phyloP scores from a whole-genome alignment of 1,140 invertebrate genomes.

The Dendroctonus ponderosae region DNA sequence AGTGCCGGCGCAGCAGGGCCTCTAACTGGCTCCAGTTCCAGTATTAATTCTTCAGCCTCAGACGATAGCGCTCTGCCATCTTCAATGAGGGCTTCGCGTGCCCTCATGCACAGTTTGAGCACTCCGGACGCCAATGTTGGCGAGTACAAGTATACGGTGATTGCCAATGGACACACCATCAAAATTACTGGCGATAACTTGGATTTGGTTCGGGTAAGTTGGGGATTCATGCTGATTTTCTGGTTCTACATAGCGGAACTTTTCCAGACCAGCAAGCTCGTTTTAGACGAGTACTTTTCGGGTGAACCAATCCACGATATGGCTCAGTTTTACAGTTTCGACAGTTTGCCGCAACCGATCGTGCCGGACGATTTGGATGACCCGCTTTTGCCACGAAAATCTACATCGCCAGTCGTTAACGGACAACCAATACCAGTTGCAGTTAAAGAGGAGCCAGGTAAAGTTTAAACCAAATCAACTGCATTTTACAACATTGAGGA shows the following conservation, averaged over 20 bases:
- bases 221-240: not conserved
- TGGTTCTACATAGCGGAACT: not conserved
- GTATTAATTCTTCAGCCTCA: slow-evolving; percentile 71
- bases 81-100: slow-evolving; percentile 51
- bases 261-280: slow-evolving; percentile 76
- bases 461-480: slow-evolving; percentile 7
- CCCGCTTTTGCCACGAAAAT: slow-evolving; percentile 45
- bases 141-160: slow-evolving; percentile 85
- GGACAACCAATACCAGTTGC: slow-evolving; percentile 36
- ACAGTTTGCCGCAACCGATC: slow-evolving; percentile 49
- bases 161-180: slow-evolving; percentile 73
- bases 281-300: slow-evolving; percentile 80
- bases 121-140: slow-evolving; percentile 79
- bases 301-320: slow-evolving; percentile 57
- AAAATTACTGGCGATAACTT: slow-evolving; percentile 82
- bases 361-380: slow-evolving; percentile 35
- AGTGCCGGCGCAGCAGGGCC: slow-evolving; percentile 53
- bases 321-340: slow-evolving; percentile 56
- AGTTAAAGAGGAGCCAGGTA: slow-evolving; percentile 17
- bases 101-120: slow-evolving; percentile 74
- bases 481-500: not conserved
- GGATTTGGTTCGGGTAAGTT: slow-evolving; percentile 75
- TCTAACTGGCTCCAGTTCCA: slow-evolving; percentile 64
- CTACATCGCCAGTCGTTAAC: slow-evolving; percentile 42
- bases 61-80: slow-evolving; percentile 61